Evolutionary conservation across 2,888 invertebrate genomes (phyloP), one percentile per base, ranked within the genome.

Genomic region (Tromatobia lineatoria): DNA sequence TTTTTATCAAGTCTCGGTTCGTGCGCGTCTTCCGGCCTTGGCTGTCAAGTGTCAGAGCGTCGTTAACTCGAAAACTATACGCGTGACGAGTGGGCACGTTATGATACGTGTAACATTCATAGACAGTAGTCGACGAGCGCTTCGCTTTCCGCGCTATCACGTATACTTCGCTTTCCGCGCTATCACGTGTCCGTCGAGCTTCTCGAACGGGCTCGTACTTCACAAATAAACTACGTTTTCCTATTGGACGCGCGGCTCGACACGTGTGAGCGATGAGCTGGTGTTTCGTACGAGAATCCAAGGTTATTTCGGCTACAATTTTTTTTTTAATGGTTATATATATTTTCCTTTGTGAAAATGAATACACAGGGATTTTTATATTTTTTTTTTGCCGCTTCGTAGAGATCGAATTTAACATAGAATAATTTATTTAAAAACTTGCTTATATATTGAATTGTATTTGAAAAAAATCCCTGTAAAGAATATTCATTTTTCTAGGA

Each of bases 231-330:
- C 61, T 25, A 67, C 52, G 71, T 83, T 85, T 80, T 50, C 66
- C 38, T 70, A 77, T 81, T 77, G 73, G 23, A 78, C 25, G 70
- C 52, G 80, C 71, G 23, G 52, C 23, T 75, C 61, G 71, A 64
- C 67, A 38, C 75, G 61, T 70, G 42, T 78, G 57, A 15, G 70
- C 34, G 70, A 54, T 54, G 54, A 38, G 69, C 50, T 69, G 45
- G 66, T 61, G 74, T 70, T 76, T 74, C 54, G 67, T 74, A 80
- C 73, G 45, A 77, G 47, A 80, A 77, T 83, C 80, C 85, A 85
- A 85, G 85, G 85, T 61, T 83, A 80, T 71, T 67, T 78, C 79
- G 80, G 61, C 29, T 80, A 29, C 80, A 74, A 10, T 20, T 4
- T 34, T 47, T n/a, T 45, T 38, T 2, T n/a, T 50, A n/a, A 0